phyloP scores from a whole-genome alignment of 1,140 invertebrate species.

The Zeugodacus cucurbitae region DNA sequence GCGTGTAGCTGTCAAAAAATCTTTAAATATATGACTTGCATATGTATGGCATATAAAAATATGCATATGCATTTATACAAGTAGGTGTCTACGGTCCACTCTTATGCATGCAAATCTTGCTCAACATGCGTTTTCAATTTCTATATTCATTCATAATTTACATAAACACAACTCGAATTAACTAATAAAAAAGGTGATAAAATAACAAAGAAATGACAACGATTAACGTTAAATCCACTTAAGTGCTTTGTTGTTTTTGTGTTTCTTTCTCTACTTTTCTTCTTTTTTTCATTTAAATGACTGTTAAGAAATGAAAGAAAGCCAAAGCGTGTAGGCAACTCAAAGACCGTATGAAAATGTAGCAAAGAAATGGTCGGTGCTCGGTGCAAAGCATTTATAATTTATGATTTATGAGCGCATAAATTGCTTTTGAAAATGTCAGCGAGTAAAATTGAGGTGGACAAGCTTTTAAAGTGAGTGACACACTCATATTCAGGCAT shows the following conservation, averaged over 20 bases:
- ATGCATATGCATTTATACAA: background rate
- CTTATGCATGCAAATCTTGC: background rate
- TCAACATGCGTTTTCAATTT: background rate
- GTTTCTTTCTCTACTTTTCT: background rate
- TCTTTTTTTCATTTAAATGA: background rate
- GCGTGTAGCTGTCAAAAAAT: too few species aligned
- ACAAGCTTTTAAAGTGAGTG: background rate
- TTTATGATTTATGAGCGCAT: conserved; percentile 32
- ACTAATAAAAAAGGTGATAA: background rate
- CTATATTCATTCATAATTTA: background rate
- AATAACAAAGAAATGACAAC: background rate
- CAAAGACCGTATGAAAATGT: background rate
- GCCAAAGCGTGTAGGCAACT: background rate
- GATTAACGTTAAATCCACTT: background rate
- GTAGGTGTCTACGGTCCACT: background rate
- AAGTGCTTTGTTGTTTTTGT: background rate
- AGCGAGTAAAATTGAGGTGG: background rate
- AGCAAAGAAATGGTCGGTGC: background rate
- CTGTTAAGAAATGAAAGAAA: background rate
- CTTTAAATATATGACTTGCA: too few species aligned
- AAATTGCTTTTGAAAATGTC: conserved; percentile 10
- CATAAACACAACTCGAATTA: background rate
- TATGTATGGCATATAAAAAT: background rate
- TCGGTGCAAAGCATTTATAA: background rate
- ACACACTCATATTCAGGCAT: background rate